phyloP scores from a whole-genome alignment of 2,113 vertebrate genomes.

The Zapornia atra region DNA sequence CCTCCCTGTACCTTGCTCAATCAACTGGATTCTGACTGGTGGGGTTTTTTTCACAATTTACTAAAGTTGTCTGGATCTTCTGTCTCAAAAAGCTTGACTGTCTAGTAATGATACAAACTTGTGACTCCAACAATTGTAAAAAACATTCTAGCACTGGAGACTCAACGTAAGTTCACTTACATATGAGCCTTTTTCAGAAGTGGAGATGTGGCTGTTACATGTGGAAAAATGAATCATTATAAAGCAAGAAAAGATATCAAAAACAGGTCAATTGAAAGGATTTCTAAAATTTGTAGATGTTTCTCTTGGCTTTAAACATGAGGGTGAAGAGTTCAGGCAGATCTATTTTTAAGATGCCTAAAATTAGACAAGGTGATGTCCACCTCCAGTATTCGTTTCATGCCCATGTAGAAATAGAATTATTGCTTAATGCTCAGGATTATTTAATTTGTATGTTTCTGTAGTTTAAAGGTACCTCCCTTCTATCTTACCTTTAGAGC shows the following conservation, averaged over 20 bases:
- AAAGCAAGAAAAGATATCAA: rapidly evolving
- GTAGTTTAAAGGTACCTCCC: neutral
- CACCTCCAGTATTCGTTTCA: neutral
- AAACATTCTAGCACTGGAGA: neutral
- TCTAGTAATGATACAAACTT: neutral
- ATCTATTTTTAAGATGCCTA: neutral
- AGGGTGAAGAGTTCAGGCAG: neutral
- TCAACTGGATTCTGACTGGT: neutral
- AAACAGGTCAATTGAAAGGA: neutral
- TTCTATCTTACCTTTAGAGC: neutral
- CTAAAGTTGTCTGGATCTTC: neutral
- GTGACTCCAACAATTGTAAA: neutral
- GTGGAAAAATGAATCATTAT: neutral
- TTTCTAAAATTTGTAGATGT: neutral
- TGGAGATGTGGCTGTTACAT: neutral
- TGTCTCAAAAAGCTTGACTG: neutral
- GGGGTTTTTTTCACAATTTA: neutral
- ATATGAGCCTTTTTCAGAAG: neutral
- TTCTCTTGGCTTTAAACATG: neutral
- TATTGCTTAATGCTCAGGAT: neutral
- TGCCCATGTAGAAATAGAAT: neutral
- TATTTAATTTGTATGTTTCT: neutral
- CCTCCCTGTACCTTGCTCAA: neutral
- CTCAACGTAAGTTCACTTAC: neutral
- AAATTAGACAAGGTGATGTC: neutral